Conservation (phyloP, 2,113 vertebrate genomes). For the Nycticryphes semicollaris region DNA sequence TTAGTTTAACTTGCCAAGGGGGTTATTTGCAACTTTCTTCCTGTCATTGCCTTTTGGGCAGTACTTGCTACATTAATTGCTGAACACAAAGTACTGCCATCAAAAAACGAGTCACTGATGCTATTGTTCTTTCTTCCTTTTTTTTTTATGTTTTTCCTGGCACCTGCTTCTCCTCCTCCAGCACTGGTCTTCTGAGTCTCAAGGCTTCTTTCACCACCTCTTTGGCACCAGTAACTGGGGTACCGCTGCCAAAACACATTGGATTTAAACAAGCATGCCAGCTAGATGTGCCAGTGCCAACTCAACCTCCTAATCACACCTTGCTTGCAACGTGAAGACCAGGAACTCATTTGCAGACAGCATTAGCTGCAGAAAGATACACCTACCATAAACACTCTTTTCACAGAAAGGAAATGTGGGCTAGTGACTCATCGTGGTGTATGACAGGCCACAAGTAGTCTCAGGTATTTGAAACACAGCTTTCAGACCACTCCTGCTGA, state of each 20-base stretch:
- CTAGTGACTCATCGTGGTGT: background rate
- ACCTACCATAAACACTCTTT: background rate
- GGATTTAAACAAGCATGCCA: background rate
- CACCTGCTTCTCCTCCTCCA: background rate
- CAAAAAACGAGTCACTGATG: background rate
- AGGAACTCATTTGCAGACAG: background rate
- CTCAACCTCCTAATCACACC: background rate
- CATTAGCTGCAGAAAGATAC: background rate
- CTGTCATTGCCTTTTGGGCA: background rate
- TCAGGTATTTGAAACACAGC: background rate
- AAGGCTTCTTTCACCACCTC: background rate
- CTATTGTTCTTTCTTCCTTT: background rate
- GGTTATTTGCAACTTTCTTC: background rate
- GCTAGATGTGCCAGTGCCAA: background rate
- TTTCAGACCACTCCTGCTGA: background rate
- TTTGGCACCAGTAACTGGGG: background rate
- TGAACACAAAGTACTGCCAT: background rate
- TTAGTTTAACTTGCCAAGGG: background rate
- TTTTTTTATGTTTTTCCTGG: background rate
- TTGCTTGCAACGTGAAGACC: background rate
- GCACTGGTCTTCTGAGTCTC: background rate
- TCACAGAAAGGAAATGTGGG: background rate
- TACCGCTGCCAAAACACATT: background rate
- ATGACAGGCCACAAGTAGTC: background rate
- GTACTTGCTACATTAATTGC: background rate